Percentiles rank a stretch among this genome's conserved stretches.
phyloP scores from a whole-genome alignment of 2,113 vertebrate species.

The Poeciliopsis turrubarensis region DNA sequence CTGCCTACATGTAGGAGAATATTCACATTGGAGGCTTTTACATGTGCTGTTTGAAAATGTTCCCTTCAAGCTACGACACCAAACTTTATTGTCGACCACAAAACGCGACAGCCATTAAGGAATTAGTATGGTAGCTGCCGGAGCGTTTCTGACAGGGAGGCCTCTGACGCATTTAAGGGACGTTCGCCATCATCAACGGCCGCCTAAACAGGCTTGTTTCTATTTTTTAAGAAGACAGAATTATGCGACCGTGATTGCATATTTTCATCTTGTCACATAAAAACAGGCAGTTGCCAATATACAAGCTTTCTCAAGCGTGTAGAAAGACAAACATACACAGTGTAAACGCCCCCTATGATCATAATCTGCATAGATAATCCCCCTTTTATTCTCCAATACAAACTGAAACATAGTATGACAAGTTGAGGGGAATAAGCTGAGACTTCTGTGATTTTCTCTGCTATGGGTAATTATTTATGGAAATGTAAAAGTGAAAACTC shows the following conservation, averaged over 20 bases:
- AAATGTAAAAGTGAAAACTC: background rate
- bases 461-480: background rate
- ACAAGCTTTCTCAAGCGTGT: background rate
- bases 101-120: constrained; percentile 65
- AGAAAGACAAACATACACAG: background rate
- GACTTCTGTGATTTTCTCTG: background rate
- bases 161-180: constrained; percentile 35
- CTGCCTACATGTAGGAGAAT: background rate
- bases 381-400: background rate
- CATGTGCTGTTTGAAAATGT: background rate
- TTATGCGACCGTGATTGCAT: background rate
- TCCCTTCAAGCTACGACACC: constrained; percentile 6
- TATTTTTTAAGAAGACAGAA: constrained; percentile 22
- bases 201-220: constrained; percentile 64
- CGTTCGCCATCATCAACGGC: constrained; percentile 20
- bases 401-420: background rate
- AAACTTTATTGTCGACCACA: constrained; percentile 36
- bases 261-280: background rate
- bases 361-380: background rate
- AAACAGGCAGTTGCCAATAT: background rate
- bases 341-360: background rate
- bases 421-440: background rate
- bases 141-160: constrained; percentile 19
- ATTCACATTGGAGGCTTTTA: background rate
- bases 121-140: constrained; percentile 59